Conservation (phyloP, 2,113 vertebrate species). For the Trinectes maculatus region DNA sequence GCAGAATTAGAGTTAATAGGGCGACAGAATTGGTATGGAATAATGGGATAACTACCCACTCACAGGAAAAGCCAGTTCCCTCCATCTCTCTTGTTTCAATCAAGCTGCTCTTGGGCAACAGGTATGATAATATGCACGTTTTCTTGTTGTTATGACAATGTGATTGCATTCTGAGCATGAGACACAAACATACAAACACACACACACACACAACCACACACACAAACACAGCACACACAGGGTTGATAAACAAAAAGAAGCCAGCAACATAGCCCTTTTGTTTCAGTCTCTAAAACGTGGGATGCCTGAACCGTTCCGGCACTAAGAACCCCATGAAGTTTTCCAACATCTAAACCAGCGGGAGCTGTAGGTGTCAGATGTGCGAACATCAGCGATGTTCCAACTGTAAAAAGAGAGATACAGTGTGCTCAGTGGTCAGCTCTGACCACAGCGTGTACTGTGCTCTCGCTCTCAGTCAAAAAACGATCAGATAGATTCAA, state of each 20-base stretch:
- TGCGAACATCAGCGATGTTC: slow-evolving; percentile 3
- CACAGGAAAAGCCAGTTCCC: slow-evolving; percentile 42
- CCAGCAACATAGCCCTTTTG: slow-evolving; percentile 25
- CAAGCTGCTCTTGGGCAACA: neutral
- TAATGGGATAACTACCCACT: slow-evolving; percentile 53
- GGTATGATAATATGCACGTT: neutral
- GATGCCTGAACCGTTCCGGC: slow-evolving; percentile 20
- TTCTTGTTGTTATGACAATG: neutral
- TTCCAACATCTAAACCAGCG: slow-evolving; percentile 57
- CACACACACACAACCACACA: slow-evolving; percentile 3
- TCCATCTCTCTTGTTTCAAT: slow-evolving; percentile 8
- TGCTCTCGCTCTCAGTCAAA: slow-evolving; percentile 22
- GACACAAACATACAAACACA: slow-evolving; percentile 13
- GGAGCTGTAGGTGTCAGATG: slow-evolving; percentile 30
- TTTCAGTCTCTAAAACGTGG: slow-evolving; percentile 24
- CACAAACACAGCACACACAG: slow-evolving; percentile 1
- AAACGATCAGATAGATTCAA: slow-evolving; percentile 21
- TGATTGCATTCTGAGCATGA: slow-evolving; percentile 12
- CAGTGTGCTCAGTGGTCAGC: neutral
- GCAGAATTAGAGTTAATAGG: slow-evolving; percentile 56
- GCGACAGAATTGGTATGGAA: slow-evolving; percentile 47
- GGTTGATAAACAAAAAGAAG: slow-evolving; percentile 17
- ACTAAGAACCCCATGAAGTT: slow-evolving; percentile 34
- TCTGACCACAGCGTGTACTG: neutral
- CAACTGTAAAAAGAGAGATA: slow-evolving; percentile 14